Base-by-base conservation (phyloP, 2,797 vertebrate genomes). In the Eidolon dupreanum region DNA sequence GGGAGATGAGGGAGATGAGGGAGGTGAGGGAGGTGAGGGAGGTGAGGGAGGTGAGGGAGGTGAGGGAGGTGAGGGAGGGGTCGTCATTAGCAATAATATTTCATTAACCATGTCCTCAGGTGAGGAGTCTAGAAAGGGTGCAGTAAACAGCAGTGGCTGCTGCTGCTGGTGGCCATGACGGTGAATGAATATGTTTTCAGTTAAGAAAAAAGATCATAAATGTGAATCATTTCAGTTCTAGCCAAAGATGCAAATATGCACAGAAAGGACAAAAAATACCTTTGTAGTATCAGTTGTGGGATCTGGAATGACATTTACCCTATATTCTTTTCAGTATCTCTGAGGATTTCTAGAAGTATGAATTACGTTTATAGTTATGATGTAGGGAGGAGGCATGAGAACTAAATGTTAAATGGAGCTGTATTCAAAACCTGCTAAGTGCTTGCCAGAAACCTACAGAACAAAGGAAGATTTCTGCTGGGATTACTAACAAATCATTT, bases 261-360 rank as follows among this genome's bases (percentile, higher is more conserved):
- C 0, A 73, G 43, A 88, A 77, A 78, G 84, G 8, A 77, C 26
- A 36, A n/a, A 31, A 28, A 38, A 73, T 3, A 41, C 36, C 49
- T 12, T 9, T 0, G 17, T 5, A 10, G 17, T 36, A 84, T 33
- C 75, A 3, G 2, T n/a, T 79, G 38, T 70, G 70, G n/a, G 4
- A 38, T 68, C 9, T 81, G 6, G 9, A 8, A 31, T 33, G 79
- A 41, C 36, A 43, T 3, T 82, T 33, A 28, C 65, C 36, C 63
- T 82, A 59, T 75, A 26, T 46, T 65, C 31, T 90, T 81, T 49
- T 53, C 28, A 19, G 15, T 63, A 33, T 55, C n/a, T 46, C 65
- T 75, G 41, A 55, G 57, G 24, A 53, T 93, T 94, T 75, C 81
- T 85, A 31, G 33, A 57, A 93, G 53, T 11, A 31, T 17, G 31